Evolutionary conservation across 1,140 invertebrate species (phyloP), one percentile per base, ranked within the genome.

Genomic region (Eciton burchellii): DNA sequence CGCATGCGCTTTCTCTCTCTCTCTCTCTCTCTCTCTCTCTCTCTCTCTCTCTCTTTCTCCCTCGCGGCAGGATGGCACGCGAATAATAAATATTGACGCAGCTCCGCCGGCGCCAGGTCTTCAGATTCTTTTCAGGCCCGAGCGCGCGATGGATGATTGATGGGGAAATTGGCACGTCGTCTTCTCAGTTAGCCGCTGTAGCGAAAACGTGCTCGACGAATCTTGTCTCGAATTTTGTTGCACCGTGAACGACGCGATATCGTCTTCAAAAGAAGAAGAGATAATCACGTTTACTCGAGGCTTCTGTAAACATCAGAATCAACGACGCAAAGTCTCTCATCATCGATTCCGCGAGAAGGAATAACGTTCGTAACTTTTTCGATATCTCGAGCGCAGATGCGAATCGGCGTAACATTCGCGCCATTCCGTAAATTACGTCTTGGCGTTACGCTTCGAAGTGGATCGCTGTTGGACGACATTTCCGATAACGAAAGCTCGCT

Each of bases 41-140:
- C n/a, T n/a, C n/a, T n/a, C n/a, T n/a, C n/a, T n/a, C n/a, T n/a
- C n/a, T n/a, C n/a, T 12, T 24, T 49, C 56, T 79, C n/a, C 59
- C 76, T 68, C 45, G 43, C 79, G 26, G 26, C 41, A 52, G 21
- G 41, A 35, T 29, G 63, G n/a, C 47, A 43, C 47, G 49, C 70
- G 83, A 83, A 83, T 85, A 83, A 83, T 85, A 85, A 85, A 85
- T 83, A 85, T 85, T 85, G 83, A 83, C 81, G 63, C 21, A 85
- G 81, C 16, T 66, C 76, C 29, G 29, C 60, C 81, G 66, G 83
- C 65, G 83, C 77, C 81, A 47, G 16, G 43, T 81, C 56, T 73
- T 81, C 35, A 73, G 60, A 73, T 16, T 73, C 29, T 70, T 63
- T 56, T 79, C 41, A 70, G 24, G 12, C 35, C 70, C n/a, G 24